Evolutionary conservation across 2,888 invertebrate genomes (phyloP).

Genomic region (Dysmachus trigonus): DNA sequence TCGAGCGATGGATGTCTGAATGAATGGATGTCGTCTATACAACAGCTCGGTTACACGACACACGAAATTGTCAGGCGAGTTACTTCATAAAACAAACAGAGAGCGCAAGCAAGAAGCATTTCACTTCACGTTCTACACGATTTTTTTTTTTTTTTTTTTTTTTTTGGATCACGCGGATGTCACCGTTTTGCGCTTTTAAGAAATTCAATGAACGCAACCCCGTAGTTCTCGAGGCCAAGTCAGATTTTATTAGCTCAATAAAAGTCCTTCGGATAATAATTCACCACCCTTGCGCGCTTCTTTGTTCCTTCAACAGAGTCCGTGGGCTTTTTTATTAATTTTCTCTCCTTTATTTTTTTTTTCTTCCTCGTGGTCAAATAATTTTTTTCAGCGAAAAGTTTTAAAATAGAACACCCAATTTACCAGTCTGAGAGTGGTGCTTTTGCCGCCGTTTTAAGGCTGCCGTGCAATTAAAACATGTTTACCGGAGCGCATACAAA

Average conservation of each 20-base stretch:
- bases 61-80: constrained; percentile 5
- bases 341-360: not conserved
- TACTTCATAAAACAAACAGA: constrained; percentile 11
- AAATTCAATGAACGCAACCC: not conserved
- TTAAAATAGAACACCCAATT: not conserved
- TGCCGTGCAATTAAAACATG: not conserved
- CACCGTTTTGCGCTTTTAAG: not conserved
- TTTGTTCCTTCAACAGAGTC: not conserved
- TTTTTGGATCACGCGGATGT: not conserved
- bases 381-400: not conserved
- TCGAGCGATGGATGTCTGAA: not conserved
- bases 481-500: not conserved
- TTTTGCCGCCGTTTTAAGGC: not conserved
- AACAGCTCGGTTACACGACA: constrained; percentile 27
- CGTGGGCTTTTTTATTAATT: too few relatives aligned
- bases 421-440: not conserved
- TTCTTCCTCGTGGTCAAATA: not conserved
- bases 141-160: too few relatives aligned
- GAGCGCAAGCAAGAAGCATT: not conserved
- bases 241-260: not conserved
- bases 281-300: not conserved
- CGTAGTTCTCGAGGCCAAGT: not conserved
- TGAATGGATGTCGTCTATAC: not conserved
- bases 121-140: not conserved
- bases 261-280: not conserved